Base-by-base conservation (phyloP, 2,888 invertebrate genomes). In the Cryptocephalus primarius region DNA sequence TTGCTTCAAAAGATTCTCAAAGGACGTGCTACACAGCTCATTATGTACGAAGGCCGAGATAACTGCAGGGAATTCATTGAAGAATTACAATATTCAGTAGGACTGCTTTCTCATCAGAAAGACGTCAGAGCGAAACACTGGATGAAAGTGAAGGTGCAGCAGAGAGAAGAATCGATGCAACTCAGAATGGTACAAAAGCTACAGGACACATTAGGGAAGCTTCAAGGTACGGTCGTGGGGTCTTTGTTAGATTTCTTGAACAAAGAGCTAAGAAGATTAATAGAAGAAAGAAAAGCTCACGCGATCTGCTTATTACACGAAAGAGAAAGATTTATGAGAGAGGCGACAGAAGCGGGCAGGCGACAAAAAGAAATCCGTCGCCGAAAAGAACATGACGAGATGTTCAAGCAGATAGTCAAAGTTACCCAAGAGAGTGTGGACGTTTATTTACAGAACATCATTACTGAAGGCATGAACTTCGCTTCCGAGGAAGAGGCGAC, bases 281-380 rank as follows among this genome's bases (percentile, higher is more conserved):
- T 83, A 51, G 85, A 88, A 56, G 89, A 91, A 64, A 75, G 88
- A 8, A 76, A 81, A 48, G 80, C 85, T 10, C 89, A 91, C 58
- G 88, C 88, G 0, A 79, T 85, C 62, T 80, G 84, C 31, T 73
- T 90, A 55, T 69, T 90, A 36, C 86, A 88, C 0, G 88, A 89
- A 59, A 74, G 85, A 32, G 85, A 88, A 58, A 76, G 88, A 52
- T 42, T 10, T 32, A 42, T 42, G 11, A 42, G 33, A 33, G 42
- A 42, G 12, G 22, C 89, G 0, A 82, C 79, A 8, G 90, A 90
- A 66, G 83, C 85, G 2, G 22, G 22, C 6, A 22, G 22, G 22
- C 22, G 22, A 13, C 88, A 91, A 65, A 76, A 78, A 42, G 90
- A 91, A 63, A 78, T 84, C 53, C 74, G 81, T 46, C 71, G 85